Conservation (phyloP, 2,113 vertebrate genomes). For the Leptocoma aspasia region DNA sequence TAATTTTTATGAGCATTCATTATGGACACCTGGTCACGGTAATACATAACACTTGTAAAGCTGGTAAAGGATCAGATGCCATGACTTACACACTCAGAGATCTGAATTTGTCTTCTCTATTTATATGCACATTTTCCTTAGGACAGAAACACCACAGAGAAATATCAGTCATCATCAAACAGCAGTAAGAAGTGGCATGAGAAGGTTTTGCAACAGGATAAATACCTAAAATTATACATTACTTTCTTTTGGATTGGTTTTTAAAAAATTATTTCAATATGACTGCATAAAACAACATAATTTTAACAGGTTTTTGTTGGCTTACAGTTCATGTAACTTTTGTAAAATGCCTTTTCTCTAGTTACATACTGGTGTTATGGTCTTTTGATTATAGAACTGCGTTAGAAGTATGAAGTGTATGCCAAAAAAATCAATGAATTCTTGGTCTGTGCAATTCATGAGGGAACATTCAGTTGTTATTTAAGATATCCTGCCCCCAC, state of each 20-base stretch:
- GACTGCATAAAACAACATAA: not conserved
- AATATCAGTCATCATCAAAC: not conserved
- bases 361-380: not conserved
- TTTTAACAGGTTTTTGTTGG: constrained; percentile 44
- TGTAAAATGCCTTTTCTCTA: not conserved
- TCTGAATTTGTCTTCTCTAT: not conserved
- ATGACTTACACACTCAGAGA: not conserved
- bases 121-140: not conserved
- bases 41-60: not conserved
- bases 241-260: not conserved
- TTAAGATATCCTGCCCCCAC: not conserved
- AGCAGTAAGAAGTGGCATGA: not conserved
- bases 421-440: constrained; percentile 17
- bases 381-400: not conserved
- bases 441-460: not conserved
- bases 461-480: not conserved
- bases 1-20: not conserved
- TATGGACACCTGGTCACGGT: not conserved
- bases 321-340: not conserved
- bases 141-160: not conserved
- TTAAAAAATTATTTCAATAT: not conserved
- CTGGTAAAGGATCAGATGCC: not conserved
- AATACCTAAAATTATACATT: not conserved
- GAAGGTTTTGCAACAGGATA: not conserved
- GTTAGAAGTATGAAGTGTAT: not conserved